Base-by-base conservation (phyloP, 2,797 vertebrate genomes). In the Lophotriccus pileatus region DNA sequence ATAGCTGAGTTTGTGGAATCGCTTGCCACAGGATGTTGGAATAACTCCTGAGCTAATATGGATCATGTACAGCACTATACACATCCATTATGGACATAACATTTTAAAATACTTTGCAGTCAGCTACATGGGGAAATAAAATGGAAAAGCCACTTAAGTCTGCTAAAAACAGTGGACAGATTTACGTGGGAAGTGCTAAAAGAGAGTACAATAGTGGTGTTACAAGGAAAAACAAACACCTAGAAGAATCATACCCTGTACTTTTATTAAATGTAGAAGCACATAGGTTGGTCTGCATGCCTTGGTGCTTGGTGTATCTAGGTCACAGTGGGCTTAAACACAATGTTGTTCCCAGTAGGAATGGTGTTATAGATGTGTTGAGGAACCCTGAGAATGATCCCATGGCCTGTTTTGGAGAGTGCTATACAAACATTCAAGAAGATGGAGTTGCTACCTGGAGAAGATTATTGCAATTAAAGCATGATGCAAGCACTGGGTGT, bases 401-500 rank as follows among this genome's bases (percentile, higher is more conserved):
- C 23, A 2, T 10, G 34, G 64, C 30, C 64, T 89, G 47, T 53
- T 94, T 81, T 47, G 73, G 49, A 91, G 58, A 67, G 27, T 9
- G 56, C 49, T 64, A 19, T 49, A 50, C 37, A 86, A 89, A 69
- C 74, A 53, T 28, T 60, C 27, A 89, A 64, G 81, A 83, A 32
- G 66, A 84, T 47, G 21, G 55, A 88, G 80, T 68, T 20, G 15
- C 27, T 62, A 7, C 24, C 62, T 56, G 43, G n/a, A 80, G 41
- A 34, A 91, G 41, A 60, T 72, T 44, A 70, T 30, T 72, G 58
- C 72, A 92, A 92, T 94, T 89, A 87, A 77, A 85, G 60, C 23
- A 9, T 84, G 85, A 92, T 58, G 53, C 62, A 91, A 94, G n/a
- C 30, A 43, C 43, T 84, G 82, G 60, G 89, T 74, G 82, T 94